A percentile compares a stretch with the other conserved stretches of the same genome.
Conservation (phyloP, 2,797 vertebrate species). For the Dipus sagitta region DNA sequence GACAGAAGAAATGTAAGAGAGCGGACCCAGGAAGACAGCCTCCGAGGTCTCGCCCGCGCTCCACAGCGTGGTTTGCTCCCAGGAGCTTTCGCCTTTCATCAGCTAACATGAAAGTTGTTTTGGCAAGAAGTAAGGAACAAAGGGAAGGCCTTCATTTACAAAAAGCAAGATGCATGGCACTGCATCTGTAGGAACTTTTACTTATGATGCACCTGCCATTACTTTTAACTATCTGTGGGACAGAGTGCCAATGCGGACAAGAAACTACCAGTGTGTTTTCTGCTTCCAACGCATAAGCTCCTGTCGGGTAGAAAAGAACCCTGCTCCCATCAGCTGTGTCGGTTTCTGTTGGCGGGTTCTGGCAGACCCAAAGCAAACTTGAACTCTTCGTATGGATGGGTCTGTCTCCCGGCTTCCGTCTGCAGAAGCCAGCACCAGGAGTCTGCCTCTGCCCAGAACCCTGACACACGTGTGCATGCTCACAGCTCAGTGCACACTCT, state of each 20-base stretch:
- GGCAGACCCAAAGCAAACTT: background rate
- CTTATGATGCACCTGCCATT: slow-evolving; percentile 71
- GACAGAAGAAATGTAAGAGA: slow-evolving; percentile 6
- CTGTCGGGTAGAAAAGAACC: slow-evolving; percentile 46
- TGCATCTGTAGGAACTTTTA: slow-evolving; percentile 71
- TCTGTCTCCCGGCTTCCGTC: background rate
- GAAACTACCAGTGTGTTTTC: slow-evolving; percentile 41
- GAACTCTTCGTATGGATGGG: background rate
- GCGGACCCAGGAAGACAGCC: background rate
- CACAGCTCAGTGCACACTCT: background rate
- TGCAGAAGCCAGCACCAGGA: rapidly evolving
- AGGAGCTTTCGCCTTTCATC: slow-evolving; percentile 57
- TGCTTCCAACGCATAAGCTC: slow-evolving; percentile 41
- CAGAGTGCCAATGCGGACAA: slow-evolving; percentile 58
- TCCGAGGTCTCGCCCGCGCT: background rate
- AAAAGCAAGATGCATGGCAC: slow-evolving; percentile 61
- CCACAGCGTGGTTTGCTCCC: background rate
- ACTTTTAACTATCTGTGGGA: slow-evolving; percentile 76
- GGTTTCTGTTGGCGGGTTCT: background rate
- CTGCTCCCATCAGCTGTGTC: background rate
- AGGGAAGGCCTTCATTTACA: slow-evolving; percentile 65
- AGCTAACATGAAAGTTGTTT: slow-evolving; percentile 73
- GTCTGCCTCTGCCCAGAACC: background rate
- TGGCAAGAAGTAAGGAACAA: slow-evolving; percentile 72
- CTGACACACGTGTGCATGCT: background rate